Conservation (phyloP, 2,797 vertebrate species). For the Pteronotus mesoamericanus region DNA sequence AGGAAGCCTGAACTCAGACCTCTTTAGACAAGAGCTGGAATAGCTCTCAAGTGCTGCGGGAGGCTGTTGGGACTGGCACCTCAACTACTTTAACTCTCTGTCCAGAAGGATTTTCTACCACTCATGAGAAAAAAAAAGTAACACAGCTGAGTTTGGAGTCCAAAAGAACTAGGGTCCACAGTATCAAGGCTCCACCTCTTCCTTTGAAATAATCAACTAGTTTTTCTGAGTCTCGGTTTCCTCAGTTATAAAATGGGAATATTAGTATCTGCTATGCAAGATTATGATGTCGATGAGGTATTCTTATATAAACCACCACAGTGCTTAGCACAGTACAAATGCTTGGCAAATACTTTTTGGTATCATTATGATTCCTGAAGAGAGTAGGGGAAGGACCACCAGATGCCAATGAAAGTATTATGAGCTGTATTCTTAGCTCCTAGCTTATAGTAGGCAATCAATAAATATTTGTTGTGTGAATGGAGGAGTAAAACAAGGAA, state of each 20-base stretch:
- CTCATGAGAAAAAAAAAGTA: not conserved
- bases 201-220: not conserved
- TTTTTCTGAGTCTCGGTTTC: not conserved
- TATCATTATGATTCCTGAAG: not conserved
- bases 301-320: not conserved
- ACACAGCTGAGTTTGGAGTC: not conserved
- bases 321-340: not conserved
- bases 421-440: not conserved
- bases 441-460: not conserved
- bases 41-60: not conserved
- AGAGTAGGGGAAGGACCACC: not conserved
- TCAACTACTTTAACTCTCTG: not conserved
- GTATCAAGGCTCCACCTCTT: not conserved
- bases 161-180: not conserved
- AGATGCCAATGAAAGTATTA: not conserved
- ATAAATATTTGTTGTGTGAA: not conserved
- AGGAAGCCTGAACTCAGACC: not conserved
- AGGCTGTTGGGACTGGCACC: fast-evolving
- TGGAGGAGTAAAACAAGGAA: not conserved
- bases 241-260: not conserved
- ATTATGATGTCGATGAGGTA: not conserved
- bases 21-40: not conserved
- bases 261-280: not conserved
- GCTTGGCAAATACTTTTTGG: not conserved
- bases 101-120: not conserved